These are phyloP conservation scores for Mustela nigripes DNA, from an alignment of 2,113 vertebrate genomes.

Conservation along the genomic window DNA sequence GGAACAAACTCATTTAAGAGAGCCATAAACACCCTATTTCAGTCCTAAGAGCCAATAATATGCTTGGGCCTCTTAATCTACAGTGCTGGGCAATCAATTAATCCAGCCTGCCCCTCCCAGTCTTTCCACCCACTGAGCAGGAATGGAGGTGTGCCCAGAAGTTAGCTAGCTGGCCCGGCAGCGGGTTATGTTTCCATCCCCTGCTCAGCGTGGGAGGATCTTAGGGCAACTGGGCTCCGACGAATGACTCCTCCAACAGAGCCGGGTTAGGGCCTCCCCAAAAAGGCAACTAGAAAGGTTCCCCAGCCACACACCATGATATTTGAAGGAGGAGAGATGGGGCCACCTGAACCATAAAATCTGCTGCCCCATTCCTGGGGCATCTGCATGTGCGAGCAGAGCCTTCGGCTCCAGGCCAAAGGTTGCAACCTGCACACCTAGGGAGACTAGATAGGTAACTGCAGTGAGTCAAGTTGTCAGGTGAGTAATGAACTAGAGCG, in stretches of 20 bases:
- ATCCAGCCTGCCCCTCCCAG: slow-evolving; percentile 53
- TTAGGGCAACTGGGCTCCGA: background rate
- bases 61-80: background rate
- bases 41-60: slow-evolving; percentile 45
- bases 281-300: background rate
- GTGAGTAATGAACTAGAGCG: background rate
- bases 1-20: slow-evolving; percentile 69
- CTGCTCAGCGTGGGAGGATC: background rate
- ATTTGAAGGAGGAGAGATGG: background rate
- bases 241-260: background rate
- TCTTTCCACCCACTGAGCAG: slow-evolving; percentile 11
- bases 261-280: background rate
- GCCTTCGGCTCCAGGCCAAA: slow-evolving; percentile 5
- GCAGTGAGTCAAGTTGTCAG: background rate
- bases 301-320: background rate
- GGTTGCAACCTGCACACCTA: background rate
- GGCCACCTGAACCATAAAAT: slow-evolving; percentile 32
- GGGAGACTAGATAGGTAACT: background rate
- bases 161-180: background rate
- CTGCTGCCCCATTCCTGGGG: background rate
- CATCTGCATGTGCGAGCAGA: background rate
- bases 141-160: slow-evolving; percentile 63
- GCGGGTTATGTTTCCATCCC: background rate
- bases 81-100: slow-evolving; percentile 64
- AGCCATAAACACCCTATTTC: slow-evolving; percentile 58